These are phyloP conservation scores for Heliconius hortense DNA, from an alignment of 2,888 invertebrate species.

Conservation along the genomic window DNA sequence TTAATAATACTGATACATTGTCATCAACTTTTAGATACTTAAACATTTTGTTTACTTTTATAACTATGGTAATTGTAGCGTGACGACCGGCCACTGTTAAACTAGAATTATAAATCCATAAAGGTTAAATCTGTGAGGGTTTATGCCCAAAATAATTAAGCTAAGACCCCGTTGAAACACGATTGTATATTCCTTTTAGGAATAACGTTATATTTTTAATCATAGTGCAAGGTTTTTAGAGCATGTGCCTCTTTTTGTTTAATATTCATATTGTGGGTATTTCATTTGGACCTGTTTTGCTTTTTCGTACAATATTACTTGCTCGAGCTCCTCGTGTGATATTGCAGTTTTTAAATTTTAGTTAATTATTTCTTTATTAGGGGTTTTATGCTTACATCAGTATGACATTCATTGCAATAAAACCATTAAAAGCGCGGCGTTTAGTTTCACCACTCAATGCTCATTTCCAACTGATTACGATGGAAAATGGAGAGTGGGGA, in stretches of 20 bases:
- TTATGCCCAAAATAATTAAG: conserved; percentile 71
- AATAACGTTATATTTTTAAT: conserved; percentile 30
- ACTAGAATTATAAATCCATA: conserved; percentile 69
- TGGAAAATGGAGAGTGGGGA: too few relatives aligned
- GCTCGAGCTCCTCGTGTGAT: conserved; percentile 1
- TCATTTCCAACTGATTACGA: not conserved
- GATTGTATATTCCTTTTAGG: conserved; percentile 27
- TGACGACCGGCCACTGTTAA: conserved; percentile 60
- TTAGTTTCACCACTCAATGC: not conserved
- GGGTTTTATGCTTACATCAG: too few relatives aligned
- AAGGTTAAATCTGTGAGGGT: conserved; percentile 70
- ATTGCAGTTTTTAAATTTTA: conserved; percentile 15
- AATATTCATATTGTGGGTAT: conserved; percentile 26
- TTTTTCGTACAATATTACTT: conserved; percentile 25
- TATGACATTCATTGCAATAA: not conserved
- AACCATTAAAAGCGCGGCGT: not conserved
- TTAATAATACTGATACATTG: not conserved
- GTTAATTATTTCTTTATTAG: not conserved
- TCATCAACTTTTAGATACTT: not conserved
- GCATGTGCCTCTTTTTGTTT: conserved; percentile 24
- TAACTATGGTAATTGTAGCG: conserved; percentile 52
- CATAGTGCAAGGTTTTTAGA: conserved; percentile 24
- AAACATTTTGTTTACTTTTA: conserved; percentile 11
- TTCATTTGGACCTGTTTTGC: conserved; percentile 25
- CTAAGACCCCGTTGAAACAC: conserved; percentile 46